Conservation (phyloP, 2,797 vertebrate genomes). For the Anniella stebbinsi region DNA sequence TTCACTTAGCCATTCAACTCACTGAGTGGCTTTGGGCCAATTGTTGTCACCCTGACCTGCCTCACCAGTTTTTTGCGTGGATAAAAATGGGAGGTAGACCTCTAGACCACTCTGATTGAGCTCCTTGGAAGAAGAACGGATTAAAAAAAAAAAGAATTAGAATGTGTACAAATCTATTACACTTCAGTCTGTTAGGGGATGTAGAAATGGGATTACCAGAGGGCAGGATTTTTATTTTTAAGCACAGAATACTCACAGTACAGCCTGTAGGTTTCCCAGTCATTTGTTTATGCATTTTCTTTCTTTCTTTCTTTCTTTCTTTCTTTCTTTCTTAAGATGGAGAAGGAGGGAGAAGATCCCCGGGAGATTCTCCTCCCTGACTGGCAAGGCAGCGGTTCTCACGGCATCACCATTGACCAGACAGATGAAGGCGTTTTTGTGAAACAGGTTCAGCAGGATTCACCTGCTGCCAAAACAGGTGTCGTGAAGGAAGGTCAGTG, state of each 20-base stretch:
- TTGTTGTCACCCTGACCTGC: background rate
- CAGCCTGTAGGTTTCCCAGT: background rate
- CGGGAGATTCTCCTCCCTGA: conserved; percentile 92
- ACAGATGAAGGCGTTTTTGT: conserved; percentile 89
- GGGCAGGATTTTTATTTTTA: background rate
- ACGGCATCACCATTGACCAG: conserved; percentile 91
- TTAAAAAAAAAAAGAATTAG: background rate
- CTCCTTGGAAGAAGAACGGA: background rate
- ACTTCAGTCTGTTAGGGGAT: background rate
- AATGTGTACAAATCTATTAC: background rate
- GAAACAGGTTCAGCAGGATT: conserved; percentile 90
- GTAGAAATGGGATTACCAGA: background rate
- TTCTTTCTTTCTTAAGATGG: conserved; percentile 80
- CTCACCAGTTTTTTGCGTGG: background rate
- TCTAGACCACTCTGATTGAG: background rate
- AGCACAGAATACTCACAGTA: background rate
- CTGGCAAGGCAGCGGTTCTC: conserved; percentile 92
- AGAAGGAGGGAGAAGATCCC: conserved; percentile 89
- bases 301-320: background rate
- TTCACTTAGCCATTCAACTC: background rate
- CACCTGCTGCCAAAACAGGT: conserved; percentile 88
- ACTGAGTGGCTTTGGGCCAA: background rate
- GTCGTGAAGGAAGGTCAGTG: conserved; percentile 90
- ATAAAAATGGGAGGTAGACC: background rate
- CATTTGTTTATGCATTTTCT: background rate